A percentile compares a stretch with the other conserved stretches of the same genome.
Evolutionary conservation across 1,140 invertebrate species (phyloP).

Genomic region (Bombus fervidus): DNA sequence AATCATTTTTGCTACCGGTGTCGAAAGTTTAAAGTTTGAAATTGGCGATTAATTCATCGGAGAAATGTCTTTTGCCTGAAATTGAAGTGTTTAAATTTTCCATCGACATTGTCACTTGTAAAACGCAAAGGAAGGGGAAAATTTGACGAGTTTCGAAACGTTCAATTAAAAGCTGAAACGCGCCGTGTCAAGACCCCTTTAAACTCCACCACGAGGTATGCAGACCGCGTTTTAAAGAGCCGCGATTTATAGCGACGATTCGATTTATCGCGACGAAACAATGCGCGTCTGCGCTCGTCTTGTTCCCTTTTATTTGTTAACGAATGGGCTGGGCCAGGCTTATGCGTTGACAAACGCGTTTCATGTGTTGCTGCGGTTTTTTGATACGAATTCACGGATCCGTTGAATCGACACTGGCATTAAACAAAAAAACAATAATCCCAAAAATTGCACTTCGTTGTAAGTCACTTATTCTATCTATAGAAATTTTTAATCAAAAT

Average conservation of each 20-base stretch:
- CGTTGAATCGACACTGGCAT: background rate
- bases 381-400: background rate
- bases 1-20: too few species aligned
- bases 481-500: background rate
- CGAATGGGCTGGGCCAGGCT: conserved; percentile 17
- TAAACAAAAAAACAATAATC: background rate
- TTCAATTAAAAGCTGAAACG: conserved; percentile 30
- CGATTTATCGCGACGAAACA: conserved; percentile 39
- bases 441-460: background rate
- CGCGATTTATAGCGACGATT: conserved; percentile 32
- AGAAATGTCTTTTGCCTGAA: background rate
- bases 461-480: background rate
- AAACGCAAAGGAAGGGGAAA: background rate
- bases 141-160: background rate
- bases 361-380: too few species aligned
- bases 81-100: background rate
- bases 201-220: background rate
- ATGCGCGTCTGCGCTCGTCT: conserved; percentile 14
- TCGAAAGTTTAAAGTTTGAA: background rate
- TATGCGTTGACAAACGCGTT: background rate
- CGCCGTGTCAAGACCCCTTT: background rate
- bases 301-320: conserved; percentile 34
- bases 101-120: background rate
- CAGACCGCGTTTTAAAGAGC: conserved; percentile 8
- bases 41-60: background rate